Evolutionary conservation across 2,113 vertebrate species (phyloP).

Genomic region (Neodontobutis hainanensis): DNA sequence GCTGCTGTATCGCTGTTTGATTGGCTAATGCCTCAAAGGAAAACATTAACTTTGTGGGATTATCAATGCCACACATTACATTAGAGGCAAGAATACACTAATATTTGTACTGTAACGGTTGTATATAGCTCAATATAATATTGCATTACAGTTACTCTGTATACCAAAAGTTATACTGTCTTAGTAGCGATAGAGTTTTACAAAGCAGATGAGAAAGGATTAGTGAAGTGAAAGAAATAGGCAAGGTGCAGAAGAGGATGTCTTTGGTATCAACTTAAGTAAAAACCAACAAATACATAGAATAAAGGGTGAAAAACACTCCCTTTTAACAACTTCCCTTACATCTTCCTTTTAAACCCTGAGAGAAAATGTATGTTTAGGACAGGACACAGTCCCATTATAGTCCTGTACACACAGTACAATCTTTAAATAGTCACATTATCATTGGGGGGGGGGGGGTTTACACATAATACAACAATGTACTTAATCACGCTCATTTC

Average conservation of each 20-base stretch:
- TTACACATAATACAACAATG: constrained; percentile 31
- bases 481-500: constrained; percentile 24
- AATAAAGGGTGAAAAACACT: constrained; percentile 30
- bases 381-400: constrained; percentile 42
- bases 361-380: constrained; percentile 67
- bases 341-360: constrained; percentile 71
- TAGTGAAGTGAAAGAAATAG: constrained; percentile 19
- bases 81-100: background rate
- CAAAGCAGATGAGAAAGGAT: constrained; percentile 28
- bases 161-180: background rate
- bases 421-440: constrained; percentile 58
- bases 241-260: constrained; percentile 50
- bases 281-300: constrained; percentile 35
- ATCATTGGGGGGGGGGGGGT: constrained; percentile 21
- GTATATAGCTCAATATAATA: background rate
- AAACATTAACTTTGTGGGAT: background rate
- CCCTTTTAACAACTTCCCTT: constrained; percentile 19
- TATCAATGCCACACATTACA: background rate
- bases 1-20: constrained; percentile 1
- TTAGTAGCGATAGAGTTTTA: constrained; percentile 10
- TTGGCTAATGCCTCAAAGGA: background rate
- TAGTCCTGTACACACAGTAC: constrained; percentile 55
- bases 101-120: background rate
- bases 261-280: constrained; percentile 65
- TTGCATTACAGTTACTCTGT: background rate